These are phyloP conservation scores for Sussaba pulchella DNA, from an alignment of 2,888 invertebrate species.

Conservation along the genomic window DNA sequence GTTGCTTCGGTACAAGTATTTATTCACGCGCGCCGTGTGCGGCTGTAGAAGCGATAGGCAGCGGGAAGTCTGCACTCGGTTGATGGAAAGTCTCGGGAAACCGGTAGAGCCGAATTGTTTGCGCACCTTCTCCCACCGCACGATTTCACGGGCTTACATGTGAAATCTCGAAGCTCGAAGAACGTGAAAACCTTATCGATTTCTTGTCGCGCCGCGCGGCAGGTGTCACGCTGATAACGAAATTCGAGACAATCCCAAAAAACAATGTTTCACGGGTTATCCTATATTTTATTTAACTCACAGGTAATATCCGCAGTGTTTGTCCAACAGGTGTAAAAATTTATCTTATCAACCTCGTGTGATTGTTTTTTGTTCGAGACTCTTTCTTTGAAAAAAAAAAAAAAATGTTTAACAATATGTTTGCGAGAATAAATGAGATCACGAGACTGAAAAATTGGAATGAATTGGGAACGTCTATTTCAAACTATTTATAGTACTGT, in stretches of 20 bases:
- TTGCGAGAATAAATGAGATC: background rate
- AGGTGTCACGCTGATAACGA: conserved; percentile 50
- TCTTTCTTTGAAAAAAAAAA: no score
- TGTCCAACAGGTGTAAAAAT: conserved; percentile 26
- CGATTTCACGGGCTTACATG: conserved; percentile 7
- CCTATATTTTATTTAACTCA: conserved; percentile 19
- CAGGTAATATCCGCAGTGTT: background rate
- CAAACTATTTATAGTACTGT: no score
- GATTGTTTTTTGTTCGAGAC: background rate
- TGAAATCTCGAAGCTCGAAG: conserved; percentile 40
- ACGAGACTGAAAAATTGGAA: background rate
- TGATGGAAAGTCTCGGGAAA: conserved; percentile 63
- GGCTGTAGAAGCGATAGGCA: conserved; percentile 2
- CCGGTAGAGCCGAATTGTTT: conserved; percentile 63
- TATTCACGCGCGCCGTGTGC: background rate
- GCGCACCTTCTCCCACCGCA: conserved; percentile 33
- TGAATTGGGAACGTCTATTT: no score
- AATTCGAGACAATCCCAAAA: conserved; percentile 35
- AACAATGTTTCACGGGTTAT: conserved; percentile 15
- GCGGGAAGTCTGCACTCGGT: conserved; percentile 59
- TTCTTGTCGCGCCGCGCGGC: conserved; percentile 39
- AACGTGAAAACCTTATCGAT: conserved; percentile 58
- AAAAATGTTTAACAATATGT: no score
- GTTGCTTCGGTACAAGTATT: background rate
- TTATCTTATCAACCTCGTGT: conserved; percentile 8